Evolutionary conservation across 2,113 vertebrate species (phyloP), one percentile per base, ranked within the genome.

Genomic region (Tringa solitaria): DNA sequence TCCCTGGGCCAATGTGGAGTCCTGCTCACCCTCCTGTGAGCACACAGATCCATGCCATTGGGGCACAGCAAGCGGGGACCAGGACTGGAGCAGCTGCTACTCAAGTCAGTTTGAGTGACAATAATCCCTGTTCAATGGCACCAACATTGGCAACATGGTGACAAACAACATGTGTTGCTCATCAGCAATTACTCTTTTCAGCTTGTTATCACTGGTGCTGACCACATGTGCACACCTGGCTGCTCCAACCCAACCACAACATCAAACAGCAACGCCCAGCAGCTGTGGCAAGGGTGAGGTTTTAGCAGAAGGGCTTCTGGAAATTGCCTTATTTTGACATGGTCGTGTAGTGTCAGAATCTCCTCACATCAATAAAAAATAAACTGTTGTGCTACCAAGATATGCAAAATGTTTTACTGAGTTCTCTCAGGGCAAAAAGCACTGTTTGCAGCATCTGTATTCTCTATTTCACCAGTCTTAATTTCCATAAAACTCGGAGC

Each of bases 1-100:
- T 15, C 43, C 35, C 24, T 5, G 27, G 32, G 22, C 27, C 4
- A 1, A 28, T 4, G 1, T 1, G 4, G 24, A 12, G 35, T 3
- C 53, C 72, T 33, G 5, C 70, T 16, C 8, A 1, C 21, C 21
- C 33, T 33, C 14, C 70, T 14, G 19, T 12, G 7, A 10, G 30
- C 10, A 6, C 8, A 11, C 16, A 6, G 46, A 32, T 22, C 46
- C 64, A 9, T 2, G 1, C 59, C 57, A 30, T 3, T 9, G 6
- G 8, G 51, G 15, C 73, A 46, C 0, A 1, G 56, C 56, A 19
- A 63, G 39, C 2, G 0, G 20, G 18, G 22, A 27, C 13, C 2
- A 11, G 33, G 14, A 37, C 33, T 19, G 0, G 22, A 46, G 50
- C n/a, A n/a, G 37, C 75, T 4, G 0, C 48, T n/a, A 2, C 75